phyloP scores from a whole-genome alignment of 1,140 invertebrate species.

The fruit fly (Drosophila melanogaster) region DNA sequence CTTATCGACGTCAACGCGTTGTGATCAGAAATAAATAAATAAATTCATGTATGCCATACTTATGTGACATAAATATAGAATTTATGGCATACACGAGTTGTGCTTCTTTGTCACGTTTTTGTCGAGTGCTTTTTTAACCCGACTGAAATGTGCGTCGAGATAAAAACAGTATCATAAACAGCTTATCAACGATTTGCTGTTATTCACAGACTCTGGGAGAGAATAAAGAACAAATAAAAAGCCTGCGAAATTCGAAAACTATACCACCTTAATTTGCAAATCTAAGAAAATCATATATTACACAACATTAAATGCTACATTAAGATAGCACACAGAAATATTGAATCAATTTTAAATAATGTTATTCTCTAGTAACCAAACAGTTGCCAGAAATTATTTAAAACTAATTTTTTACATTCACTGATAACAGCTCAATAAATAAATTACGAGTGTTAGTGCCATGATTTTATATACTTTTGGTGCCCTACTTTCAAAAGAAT shows the following conservation, averaged over 20 bases:
- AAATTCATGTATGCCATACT: slow-evolving; percentile 9
- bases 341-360: neutral
- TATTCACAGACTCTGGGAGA: neutral
- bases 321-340: too few species aligned
- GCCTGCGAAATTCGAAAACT: too few species aligned
- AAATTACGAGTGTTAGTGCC: neutral
- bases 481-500: neutral
- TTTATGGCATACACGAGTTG: slow-evolving; percentile 42
- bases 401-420: neutral
- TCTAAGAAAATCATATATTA: too few species aligned
- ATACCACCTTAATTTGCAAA: too few species aligned
- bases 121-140: slow-evolving; percentile 48
- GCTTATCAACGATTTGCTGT: slow-evolving; percentile 2
- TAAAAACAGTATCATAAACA: slow-evolving; percentile 11
- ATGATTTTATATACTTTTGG: neutral
- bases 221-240: neutral
- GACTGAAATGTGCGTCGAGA: slow-evolving; percentile 10
- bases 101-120: slow-evolving; percentile 58
- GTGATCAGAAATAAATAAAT: slow-evolving; percentile 5
- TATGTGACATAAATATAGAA: slow-evolving; percentile 7
- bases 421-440: neutral
- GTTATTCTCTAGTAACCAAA: neutral
- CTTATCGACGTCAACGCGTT: slow-evolving; percentile 37
- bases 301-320: too few species aligned
- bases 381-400: neutral